phyloP scores from a whole-genome alignment of 2,113 vertebrate genomes.

The Nothobranchius furzeri region DNA sequence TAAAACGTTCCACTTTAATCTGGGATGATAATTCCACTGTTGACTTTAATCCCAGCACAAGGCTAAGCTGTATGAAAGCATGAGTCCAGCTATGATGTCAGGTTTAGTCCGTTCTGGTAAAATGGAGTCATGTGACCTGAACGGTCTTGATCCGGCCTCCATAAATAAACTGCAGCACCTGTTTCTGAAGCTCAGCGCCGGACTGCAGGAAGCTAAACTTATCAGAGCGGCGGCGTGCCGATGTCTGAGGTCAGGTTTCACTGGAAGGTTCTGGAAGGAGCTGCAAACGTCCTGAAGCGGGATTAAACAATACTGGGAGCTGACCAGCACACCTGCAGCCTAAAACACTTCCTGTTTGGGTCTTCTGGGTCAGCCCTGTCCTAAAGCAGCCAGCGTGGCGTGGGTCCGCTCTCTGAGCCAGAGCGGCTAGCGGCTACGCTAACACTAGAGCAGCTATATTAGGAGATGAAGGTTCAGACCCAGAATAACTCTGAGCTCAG shows the following conservation, averaged over 20 bases:
- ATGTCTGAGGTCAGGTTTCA: conserved; percentile 22
- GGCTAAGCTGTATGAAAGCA: no score
- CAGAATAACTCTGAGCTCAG: conserved; percentile 77
- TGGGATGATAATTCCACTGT: no score
- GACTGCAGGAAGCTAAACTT: conserved; percentile 53
- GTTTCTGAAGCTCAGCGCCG: conserved; percentile 55
- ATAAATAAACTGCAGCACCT: conserved; percentile 70
- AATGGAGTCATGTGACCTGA: conserved; percentile 28
- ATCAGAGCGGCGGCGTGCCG: conserved; percentile 16
- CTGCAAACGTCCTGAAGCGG: conserved; percentile 10
- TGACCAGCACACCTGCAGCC: neutral
- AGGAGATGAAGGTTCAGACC: conserved; percentile 69
- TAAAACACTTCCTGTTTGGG: neutral
- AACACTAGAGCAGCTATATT: conserved; percentile 63
- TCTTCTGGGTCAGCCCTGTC: no score
- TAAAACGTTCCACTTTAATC: no score
- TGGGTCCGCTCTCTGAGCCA: no score
- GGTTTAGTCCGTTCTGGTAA: conserved; percentile 24
- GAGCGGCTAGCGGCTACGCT: neutral
- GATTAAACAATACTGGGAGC: neutral
- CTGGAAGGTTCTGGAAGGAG: conserved; percentile 3
- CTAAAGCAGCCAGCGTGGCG: no score
- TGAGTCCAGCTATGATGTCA: conserved; percentile 14
- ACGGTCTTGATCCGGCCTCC: conserved; percentile 43
- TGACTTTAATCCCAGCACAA: no score